A percentile compares a stretch with the other conserved stretches of the same genome.
phyloP scores from a whole-genome alignment of 2,113 vertebrate species.

The Ammodytes marinus region DNA sequence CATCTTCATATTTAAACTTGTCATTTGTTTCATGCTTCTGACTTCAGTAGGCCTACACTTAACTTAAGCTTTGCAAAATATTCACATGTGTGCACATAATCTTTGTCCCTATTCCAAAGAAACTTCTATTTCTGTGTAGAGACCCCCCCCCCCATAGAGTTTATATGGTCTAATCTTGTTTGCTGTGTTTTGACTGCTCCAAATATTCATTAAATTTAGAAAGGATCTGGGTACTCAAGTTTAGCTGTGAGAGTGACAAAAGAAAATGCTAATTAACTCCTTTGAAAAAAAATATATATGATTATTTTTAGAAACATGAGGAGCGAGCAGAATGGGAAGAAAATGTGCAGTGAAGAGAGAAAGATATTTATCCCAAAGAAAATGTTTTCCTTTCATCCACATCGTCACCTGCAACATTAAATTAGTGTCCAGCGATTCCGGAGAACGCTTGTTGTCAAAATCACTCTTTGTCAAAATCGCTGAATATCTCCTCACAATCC shows the following conservation, averaged over 20 bases:
- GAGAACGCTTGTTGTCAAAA: no score
- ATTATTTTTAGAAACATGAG: background rate
- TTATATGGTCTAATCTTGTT: background rate
- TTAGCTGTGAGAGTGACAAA: background rate
- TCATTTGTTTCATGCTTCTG: background rate
- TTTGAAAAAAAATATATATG: background rate
- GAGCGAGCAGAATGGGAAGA: background rate
- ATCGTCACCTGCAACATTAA: slow-evolving; percentile 8
- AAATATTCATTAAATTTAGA: background rate
- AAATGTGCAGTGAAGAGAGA: background rate
- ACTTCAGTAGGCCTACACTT: background rate
- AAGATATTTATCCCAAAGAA: background rate
- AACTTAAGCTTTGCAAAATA: background rate
- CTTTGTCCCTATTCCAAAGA: background rate
- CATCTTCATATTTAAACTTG: background rate
- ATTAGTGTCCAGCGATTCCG: background rate
- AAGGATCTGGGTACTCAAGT: background rate
- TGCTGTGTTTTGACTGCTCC: background rate
- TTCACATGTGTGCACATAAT: background rate
- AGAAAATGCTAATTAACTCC: background rate
- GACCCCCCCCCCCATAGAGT: background rate
- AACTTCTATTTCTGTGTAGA: background rate
- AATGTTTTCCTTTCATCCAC: background rate
- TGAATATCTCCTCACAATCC: no score
- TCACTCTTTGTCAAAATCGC: no score